Evolutionary conservation across 2,113 vertebrate species (phyloP).

Genomic region (Campylomormyrus numenius): DNA sequence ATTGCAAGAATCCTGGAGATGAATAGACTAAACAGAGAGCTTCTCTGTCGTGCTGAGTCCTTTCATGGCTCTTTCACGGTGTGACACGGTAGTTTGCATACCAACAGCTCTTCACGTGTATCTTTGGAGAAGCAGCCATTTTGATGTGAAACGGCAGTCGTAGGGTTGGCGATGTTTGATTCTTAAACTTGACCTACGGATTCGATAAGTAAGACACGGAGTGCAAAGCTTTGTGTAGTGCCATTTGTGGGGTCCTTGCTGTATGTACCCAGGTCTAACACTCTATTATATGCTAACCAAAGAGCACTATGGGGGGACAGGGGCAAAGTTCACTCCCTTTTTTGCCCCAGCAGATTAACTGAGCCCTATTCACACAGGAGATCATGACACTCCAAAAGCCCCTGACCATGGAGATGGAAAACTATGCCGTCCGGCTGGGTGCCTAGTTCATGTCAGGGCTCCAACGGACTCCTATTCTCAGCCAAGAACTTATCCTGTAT

Average conservation of each 20-base stretch:
- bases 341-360: slow-evolving; percentile 2
- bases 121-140: background rate
- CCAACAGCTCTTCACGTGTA: background rate
- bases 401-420: background rate
- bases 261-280: background rate
- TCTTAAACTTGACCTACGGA: background rate
- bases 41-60: background rate
- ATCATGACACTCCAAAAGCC: background rate
- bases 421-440: background rate
- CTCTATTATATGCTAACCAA: background rate
- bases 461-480: background rate
- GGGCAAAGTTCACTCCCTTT: background rate
- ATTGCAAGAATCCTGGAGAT: background rate
- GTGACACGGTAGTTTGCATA: background rate
- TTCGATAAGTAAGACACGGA: background rate
- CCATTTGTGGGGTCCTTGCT: background rate
- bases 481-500: background rate
- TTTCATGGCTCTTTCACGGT: background rate
- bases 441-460: background rate
- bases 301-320: background rate
- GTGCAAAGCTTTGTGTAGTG: background rate
- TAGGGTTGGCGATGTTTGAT: background rate
- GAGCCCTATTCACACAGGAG: background rate
- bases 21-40: background rate
- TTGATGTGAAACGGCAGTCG: background rate